Evolutionary conservation across 2,888 invertebrate genomes (phyloP).

Genomic region (Acrobasis repandana): DNA sequence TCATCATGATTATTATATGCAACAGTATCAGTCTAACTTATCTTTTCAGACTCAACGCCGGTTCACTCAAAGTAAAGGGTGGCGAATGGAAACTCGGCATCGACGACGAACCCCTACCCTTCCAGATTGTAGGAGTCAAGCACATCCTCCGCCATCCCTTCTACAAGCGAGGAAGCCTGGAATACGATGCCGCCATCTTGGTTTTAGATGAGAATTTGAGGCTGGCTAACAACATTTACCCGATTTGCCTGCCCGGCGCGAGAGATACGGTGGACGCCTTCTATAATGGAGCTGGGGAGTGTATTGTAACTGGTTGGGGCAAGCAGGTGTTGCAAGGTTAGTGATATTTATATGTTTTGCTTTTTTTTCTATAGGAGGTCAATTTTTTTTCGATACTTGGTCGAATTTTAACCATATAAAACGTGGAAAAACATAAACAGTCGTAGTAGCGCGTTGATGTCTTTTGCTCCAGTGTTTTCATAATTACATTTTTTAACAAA

Average conservation of each 20-base stretch:
- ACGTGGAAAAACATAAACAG: too few species aligned
- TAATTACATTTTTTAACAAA: too few species aligned
- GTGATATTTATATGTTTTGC: conserved; percentile 35
- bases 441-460: too few species aligned
- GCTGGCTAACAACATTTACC: conserved; percentile 87
- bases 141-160: conserved; percentile 87
- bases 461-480: too few species aligned
- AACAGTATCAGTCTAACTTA: conserved; percentile 1
- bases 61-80: conserved; percentile 87
- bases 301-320: conserved; percentile 93
- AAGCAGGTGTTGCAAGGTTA: conserved; percentile 90
- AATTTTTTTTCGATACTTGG: too few species aligned
- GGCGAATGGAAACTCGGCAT: conserved; percentile 93
- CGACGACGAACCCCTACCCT: conserved; percentile 90
- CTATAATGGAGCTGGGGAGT: conserved; percentile 83
- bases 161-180: conserved; percentile 83
- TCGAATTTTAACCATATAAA: too few species aligned
- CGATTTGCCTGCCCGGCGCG: conserved; percentile 85
- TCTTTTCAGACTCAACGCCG: conserved; percentile 82
- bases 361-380: too few species aligned
- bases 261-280: conserved; percentile 79
- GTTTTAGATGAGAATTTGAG: conserved; percentile 85
- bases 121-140: conserved; percentile 89
- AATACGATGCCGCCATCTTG: conserved; percentile 88
- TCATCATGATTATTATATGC: too few species aligned